Base-by-base conservation (phyloP, 2,888 invertebrate species). In the Lasioglossum morio region DNA sequence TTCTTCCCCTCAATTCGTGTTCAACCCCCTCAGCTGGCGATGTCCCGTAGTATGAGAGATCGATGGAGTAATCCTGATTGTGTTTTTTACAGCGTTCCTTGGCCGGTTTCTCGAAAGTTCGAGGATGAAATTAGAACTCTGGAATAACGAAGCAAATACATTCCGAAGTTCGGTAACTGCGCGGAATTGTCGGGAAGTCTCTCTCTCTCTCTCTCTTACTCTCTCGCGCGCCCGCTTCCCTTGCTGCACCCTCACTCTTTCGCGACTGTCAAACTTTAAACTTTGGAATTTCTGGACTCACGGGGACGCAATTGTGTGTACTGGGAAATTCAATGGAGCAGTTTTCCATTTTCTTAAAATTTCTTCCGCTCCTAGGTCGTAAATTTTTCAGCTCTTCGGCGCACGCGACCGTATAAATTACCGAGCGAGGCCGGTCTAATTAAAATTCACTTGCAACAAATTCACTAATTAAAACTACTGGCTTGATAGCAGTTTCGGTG, bases 181-280 rank as follows among this genome's bases (percentile, higher is more conserved):
- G 34, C 48, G 19, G 34, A 34, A 48, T 48, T 34, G 48, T 48
- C 34, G 48, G 23, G 23, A 73, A 30, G 48, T 30, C 63, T 30
- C 63, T 63, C 30, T 16, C 60, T 27, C 30, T 60, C 27, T 60
- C 16, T 27, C 60, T 60, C 14, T 34, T 34, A n/a, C n/a, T 34
- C 34, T 60, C 57, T 60, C 57, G 40, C 40, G 40, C 40, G 40
- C 40, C 0, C 40, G 40, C 40, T 14, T 4, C 12, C 60, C 1
- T 27, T 10, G 5, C 5, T 1, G 43, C 27, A 4, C 12, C 5
- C 60, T 5, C 60, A 27, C 30, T 63, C 63, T 63, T 19, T 30
- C 63, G 63, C 16, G 48, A 23, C 73, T 73, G 30, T 73, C 23
- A 19, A 73, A 73, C 34, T 73, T 73, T 34, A 48, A 48, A 34